Conservation (phyloP, 2,797 vertebrate species). For the Eremophila alpestris region DNA sequence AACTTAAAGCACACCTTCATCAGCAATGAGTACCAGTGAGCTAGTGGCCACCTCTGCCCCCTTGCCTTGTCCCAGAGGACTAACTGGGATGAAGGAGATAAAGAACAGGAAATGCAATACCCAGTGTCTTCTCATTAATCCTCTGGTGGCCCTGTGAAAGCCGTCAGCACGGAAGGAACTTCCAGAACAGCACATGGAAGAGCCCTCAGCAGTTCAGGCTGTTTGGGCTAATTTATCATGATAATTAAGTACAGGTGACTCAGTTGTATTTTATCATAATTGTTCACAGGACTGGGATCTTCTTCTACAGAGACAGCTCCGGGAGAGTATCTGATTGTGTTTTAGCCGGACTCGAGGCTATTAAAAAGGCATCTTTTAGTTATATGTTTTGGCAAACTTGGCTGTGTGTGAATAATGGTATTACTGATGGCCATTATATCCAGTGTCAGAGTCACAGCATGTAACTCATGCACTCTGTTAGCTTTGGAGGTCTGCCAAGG, state of each 20-base stretch:
- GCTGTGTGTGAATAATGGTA: conserved; percentile 1
- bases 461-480: not conserved
- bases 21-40: not conserved
- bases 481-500: not conserved
- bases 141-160: not conserved
- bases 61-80: not conserved
- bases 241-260: conserved; percentile 24
- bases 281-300: not conserved
- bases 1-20: not conserved
- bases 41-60: not conserved
- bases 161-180: not conserved
- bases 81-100: not conserved
- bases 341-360: not conserved
- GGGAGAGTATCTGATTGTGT: not conserved
- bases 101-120: not conserved
- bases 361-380: not conserved
- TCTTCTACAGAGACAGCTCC: not conserved
- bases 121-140: not conserved
- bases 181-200: not conserved
- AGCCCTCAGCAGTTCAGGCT: not conserved
- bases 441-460: conserved; percentile 29
- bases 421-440: conserved; percentile 2
- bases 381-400: conserved; percentile 6
- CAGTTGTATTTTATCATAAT: not conserved
- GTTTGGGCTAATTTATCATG: not conserved